Evolutionary conservation across 2,888 invertebrate genomes (phyloP), one percentile per base, ranked within the genome.

Genomic region (Sialis lutaria): DNA sequence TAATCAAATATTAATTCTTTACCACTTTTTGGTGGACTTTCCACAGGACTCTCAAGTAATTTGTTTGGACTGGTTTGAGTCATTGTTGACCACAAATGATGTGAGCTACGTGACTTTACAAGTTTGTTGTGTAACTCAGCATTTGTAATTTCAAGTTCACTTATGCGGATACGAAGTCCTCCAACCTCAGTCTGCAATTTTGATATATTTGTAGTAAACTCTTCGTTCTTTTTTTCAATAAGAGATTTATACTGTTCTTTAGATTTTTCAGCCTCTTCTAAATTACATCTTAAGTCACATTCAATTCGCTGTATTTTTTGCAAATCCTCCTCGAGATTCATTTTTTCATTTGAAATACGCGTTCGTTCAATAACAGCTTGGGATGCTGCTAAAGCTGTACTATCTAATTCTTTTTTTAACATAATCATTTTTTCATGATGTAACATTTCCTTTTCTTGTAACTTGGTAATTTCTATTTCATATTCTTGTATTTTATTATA

Each of bases 361-460:
- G 82, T 80, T 55, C 84, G 75, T 55, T 87, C 85, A 35, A 83
- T 65, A 1, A 82, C 74, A 1, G 77, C 75, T 58, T 82, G 79
- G 0, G 86, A 85, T 13, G 80, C 79, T 51, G 79, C 75, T n/a
- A 85, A 67, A 0, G 79, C 79, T 1, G 80, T 74, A 51, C 79
- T 76, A 57, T 86, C 83, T 9, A 85, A 68, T 46, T 81, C 78
- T 49, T 75, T 74, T 47, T 75, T 69, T n/a, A 83, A 60, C 0
- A 67, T 62, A 12, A 75, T 69, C 48, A 79, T 69, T 10, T 68
- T 72, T 48, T 75, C 59, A 52, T 72, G 60, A 44, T 63, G 62
- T 52, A 49, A 52, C 47, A 58, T 59, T 46, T 63, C 63, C 33
- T 63, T 59, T 44, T 58, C 54, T 40, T 62, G 58, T 6, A 60